Percentiles rank a stretch among this genome's conserved stretches.
Evolutionary conservation across 2,888 invertebrate species (phyloP).

Genomic region (Drosophila birchii): DNA sequence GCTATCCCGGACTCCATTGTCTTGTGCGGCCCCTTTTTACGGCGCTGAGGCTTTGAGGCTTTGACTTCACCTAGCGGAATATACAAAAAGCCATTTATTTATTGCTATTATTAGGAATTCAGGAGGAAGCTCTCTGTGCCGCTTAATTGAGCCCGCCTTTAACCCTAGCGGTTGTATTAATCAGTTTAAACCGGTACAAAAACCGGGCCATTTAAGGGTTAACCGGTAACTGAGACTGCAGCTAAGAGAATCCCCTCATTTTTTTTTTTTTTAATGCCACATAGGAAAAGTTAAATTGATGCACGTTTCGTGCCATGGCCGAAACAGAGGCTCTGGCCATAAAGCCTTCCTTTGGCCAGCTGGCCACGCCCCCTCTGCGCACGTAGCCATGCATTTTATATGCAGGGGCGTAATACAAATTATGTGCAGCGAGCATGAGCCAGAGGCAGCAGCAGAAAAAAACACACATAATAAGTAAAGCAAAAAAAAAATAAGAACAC

Average conservation of each 20-base stretch:
- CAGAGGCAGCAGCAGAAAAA: not conserved
- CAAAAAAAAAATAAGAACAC: conserved; percentile 34
- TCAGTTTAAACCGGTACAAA: conserved; percentile 17
- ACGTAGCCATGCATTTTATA: conserved; percentile 73
- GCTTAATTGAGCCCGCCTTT: conserved; percentile 40
- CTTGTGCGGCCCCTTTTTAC: conserved; percentile 54
- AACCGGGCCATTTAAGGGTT: conserved; percentile 33
- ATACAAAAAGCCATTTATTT: conserved; percentile 64
- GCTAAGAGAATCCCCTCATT: conserved; percentile 20
- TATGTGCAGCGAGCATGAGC: conserved; percentile 59
- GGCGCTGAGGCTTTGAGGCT: conserved; percentile 21
- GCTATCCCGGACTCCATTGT: conserved; percentile 36
- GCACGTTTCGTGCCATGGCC: conserved; percentile 66
- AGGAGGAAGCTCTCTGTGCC: conserved; percentile 13
- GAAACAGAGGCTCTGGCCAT: conserved; percentile 40
- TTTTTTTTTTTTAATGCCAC: conserved; percentile 37
- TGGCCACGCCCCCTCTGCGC: conserved; percentile 36
- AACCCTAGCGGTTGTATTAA: conserved; percentile 34
- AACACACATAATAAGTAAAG: not conserved
- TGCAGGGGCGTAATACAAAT: conserved; percentile 63
- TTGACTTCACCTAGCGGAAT: conserved; percentile 15
- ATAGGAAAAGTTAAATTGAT: conserved; percentile 69
- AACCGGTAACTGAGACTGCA: conserved; percentile 14
- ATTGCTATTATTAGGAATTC: conserved; percentile 69
- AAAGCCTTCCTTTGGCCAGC: conserved; percentile 44